Base-by-base conservation (phyloP, 64 coral and sea anemone species). In the Stichodactyla mertensii region DNA sequence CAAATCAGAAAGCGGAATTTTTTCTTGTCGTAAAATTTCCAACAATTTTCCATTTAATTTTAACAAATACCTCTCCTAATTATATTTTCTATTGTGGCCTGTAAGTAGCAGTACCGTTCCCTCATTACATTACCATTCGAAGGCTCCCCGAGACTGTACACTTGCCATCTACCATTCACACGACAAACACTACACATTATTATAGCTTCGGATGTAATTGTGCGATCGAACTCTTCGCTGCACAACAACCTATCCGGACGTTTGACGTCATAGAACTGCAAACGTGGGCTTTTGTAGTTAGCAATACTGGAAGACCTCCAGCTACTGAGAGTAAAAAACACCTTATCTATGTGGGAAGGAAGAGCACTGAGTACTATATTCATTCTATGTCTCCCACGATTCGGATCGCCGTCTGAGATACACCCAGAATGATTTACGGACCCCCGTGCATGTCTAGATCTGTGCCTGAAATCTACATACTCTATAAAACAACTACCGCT, bases 391-490 rank as follows among this genome's bases (percentile, higher is more conserved):
- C 67, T 83, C 16, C 86, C 91, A 67, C 91, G 51, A 14, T 92
- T 52, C 7, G 19, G 27, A 54, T 84, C 86, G 22, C 55, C n/a
- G 16, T 79, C 62, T 26, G 77, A 61, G 60, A 78, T 54, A 5
- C 87, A 84, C 54, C 91, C 91, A 84, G 91, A 92, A 84, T 92
- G 91, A 62, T 16, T 16, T 53, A 92, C 80, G 6, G 91, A 86
- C 6, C 91, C 86, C 10, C 66, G 77, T 52, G 64, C 91, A 23
- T 20, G 51, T 71, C 86, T 24, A 8, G 80, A 79, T 16, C n/a
- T 52, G n/a, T 71, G 71, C 27, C 91, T 85, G 86, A 92, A 92
- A 61, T 92, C 91, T 52, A 92, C 91, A 54, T 92, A 53, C 80
- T 92, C 7, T 51, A 84, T 27, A 61, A 92, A 88, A 10, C 61